Evolutionary conservation across 2,888 invertebrate genomes (phyloP), one percentile per base, ranked within the genome.

Genomic region (Eutolmus rufibarbis): DNA sequence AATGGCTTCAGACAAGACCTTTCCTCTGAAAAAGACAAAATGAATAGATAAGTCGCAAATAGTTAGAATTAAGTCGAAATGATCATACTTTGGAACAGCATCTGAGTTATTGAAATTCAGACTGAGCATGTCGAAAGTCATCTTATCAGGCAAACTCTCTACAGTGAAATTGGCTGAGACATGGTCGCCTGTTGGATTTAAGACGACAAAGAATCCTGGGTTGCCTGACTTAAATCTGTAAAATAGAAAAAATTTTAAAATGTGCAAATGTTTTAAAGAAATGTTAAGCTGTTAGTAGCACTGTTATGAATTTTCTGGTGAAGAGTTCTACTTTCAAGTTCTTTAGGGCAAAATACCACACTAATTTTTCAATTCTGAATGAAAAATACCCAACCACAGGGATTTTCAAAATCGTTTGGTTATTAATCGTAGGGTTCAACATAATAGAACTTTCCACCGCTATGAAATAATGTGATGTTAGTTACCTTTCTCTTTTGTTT

Each of bases 121-220:
- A 90, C 96, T 95, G 87, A 93, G 90, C 43, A 94, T 91, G 86
- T 94, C 92, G n/a, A 96, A 93, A 40, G 95, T 94, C 91, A 96
- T 93, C 90, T 95, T 93, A 14, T 92, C 93, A 0, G 96, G 94
- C 88, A 96, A 91, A 1, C 92, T 90, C 43, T 94, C 90, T 5
- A 90, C 89, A 0, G 94, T 93, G 77, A 96, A 94, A 91, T 96
- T 94, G 81, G 95, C 94, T 2, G 91, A 91, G 9, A 93, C 93
- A 4, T 91, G 91, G 43, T 92, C 91, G 12, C 91, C 91, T 0
- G 93, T 93, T 19, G 96, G 95, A 93, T 97, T 97, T 90, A 95
- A 94, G 81, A 95, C 94, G 34, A 96, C 95, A 89, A 96, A 93
- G 92, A 95, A 96, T 28, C 97, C 97, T 0, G 96, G 96, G 93